Evolutionary conservation across 2,113 vertebrate species (phyloP).

Genomic region (Bucco capensis): DNA sequence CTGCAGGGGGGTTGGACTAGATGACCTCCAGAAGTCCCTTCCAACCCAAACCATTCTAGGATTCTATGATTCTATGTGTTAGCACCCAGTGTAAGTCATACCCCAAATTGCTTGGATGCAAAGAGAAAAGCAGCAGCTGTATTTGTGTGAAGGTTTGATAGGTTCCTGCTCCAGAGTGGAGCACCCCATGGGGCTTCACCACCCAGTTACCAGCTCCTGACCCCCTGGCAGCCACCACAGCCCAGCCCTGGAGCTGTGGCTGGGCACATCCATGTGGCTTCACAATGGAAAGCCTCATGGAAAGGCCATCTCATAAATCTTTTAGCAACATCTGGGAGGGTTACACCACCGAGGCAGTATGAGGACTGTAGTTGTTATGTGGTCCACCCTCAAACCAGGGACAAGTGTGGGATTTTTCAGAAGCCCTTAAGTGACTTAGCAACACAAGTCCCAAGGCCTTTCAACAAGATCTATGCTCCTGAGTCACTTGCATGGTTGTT

Average conservation of each 20-base stretch:
- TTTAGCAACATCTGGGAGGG: constrained; percentile 27
- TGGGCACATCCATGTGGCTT: not conserved
- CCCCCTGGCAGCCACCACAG: not conserved
- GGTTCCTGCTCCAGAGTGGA: not conserved
- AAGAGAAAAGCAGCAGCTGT: not conserved
- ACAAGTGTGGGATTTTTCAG: constrained; percentile 46
- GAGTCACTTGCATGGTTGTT: not conserved
- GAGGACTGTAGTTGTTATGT: constrained; percentile 23
- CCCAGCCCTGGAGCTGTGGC: not conserved
- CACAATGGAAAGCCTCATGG: not conserved
- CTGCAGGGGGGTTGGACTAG: too few relatives aligned
- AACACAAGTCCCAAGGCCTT: not conserved
- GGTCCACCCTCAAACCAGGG: constrained; percentile 31
- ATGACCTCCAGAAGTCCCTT: too few relatives aligned
- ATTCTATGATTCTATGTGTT: too few relatives aligned
- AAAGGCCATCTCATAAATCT: not conserved
- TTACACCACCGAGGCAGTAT: not conserved
- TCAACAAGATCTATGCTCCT: constrained; percentile 35
- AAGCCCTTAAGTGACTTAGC: constrained; percentile 60
- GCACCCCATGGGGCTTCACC: not conserved
- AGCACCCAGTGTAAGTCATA: not conserved
- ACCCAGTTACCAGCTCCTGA: not conserved
- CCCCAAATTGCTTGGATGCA: not conserved
- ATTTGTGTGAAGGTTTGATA: rapidly evolving
- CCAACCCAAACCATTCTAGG: too few relatives aligned